Evolutionary conservation across 1,140 invertebrate genomes (phyloP).

Genomic region (Nixonia krombeini): DNA sequence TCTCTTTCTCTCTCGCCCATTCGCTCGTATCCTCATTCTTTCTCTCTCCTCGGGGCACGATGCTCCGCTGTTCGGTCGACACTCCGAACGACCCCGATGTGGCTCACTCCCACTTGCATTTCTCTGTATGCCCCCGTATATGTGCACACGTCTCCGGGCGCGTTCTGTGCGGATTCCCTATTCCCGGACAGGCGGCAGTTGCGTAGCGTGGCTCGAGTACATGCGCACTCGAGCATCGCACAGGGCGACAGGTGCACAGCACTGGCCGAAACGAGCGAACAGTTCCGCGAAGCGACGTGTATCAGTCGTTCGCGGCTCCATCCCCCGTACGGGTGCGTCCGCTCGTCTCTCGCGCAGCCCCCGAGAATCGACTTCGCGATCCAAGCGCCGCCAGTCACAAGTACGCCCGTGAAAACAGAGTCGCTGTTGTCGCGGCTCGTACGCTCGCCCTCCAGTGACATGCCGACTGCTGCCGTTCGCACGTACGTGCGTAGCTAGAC

Average conservation of each 20-base stretch:
- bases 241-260: slow-evolving; percentile 55
- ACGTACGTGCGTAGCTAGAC: neutral
- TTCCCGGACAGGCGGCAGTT: slow-evolving; percentile 18
- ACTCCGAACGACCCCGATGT: slow-evolving; percentile 31
- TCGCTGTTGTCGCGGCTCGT: neutral
- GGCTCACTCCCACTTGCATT: slow-evolving; percentile 49
- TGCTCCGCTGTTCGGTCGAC: slow-evolving; percentile 33
- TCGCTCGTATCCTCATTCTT: no score
- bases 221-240: slow-evolving; percentile 32
- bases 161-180: slow-evolving; percentile 6
- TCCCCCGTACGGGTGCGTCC: slow-evolving; percentile 37
- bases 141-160: slow-evolving; percentile 41
- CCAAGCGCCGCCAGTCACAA: neutral
- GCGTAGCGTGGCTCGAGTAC: slow-evolving; percentile 19
- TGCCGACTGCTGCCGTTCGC: neutral
- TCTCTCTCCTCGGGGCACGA: slow-evolving; percentile 34
- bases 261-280: slow-evolving; percentile 41
- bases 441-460: neutral
- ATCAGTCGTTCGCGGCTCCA: slow-evolving; percentile 51
- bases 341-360: slow-evolving; percentile 18
- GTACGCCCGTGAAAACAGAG: neutral
- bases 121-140: slow-evolving; percentile 30
- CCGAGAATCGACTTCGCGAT: neutral
- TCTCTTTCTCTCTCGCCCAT: no score
- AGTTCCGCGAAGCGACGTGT: slow-evolving; percentile 32